phyloP scores from a whole-genome alignment of 35 echinoderm and acorn worm genomes.

The Ophiothrix spiculata region DNA sequence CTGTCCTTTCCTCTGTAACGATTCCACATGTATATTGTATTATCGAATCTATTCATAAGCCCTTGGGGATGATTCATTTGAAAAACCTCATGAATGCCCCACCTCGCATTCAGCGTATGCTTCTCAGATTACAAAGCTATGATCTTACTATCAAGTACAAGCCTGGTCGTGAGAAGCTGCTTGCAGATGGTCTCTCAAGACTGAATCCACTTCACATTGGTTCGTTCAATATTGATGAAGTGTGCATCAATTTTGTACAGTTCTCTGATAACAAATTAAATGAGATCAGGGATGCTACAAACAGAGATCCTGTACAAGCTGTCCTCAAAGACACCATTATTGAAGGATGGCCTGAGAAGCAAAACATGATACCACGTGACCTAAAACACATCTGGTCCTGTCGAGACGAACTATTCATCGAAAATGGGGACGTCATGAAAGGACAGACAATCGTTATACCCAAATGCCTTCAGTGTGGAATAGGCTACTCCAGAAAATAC shows the following conservation, averaged over 20 bases:
- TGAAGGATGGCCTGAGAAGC: conserved; percentile 18
- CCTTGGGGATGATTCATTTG: conserved; percentile 29
- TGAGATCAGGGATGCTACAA: conserved; percentile 3
- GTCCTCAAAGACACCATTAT: conserved; percentile 21
- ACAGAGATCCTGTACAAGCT: conserved; percentile 17
- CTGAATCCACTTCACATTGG: conserved; percentile 9
- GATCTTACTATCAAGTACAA: conserved; percentile 56
- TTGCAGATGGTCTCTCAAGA: conserved; percentile 53
- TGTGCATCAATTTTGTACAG: neutral
- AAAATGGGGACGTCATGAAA: conserved; percentile 13
- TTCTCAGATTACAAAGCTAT: conserved; percentile 47
- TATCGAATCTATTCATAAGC: conserved; percentile 54
- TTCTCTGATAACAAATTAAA: conserved; percentile 4
- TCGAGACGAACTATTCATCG: conserved; percentile 39
- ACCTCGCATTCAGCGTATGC: conserved; percentile 44
- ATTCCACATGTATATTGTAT: too few species aligned
- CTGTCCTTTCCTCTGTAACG: too few species aligned
- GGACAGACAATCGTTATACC: conserved; percentile 29
- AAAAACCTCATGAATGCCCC: conserved; percentile 18
- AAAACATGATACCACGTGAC: neutral
- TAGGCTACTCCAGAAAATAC: conserved; percentile 35
- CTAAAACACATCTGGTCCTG: conserved; percentile 36
- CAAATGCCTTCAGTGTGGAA: neutral
- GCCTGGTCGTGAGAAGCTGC: conserved; percentile 37
- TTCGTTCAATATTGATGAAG: neutral